A percentile compares a stretch with the other conserved stretches of the same genome.
Evolutionary conservation across 2,888 invertebrate species (phyloP).

Genomic region (Philhelius pedissequus): DNA sequence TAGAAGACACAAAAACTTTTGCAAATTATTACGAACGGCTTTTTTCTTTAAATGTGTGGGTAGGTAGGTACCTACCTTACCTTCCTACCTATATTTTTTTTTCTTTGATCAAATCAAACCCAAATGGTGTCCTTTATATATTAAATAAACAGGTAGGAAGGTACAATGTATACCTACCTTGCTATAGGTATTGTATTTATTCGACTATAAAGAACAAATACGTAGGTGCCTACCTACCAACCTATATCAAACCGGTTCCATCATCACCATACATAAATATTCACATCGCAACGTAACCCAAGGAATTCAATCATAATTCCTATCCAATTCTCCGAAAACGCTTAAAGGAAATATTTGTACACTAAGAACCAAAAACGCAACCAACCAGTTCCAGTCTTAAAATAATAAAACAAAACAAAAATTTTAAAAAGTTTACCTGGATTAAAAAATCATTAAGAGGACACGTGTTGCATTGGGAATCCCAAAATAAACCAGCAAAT

Average conservation of each 20-base stretch:
- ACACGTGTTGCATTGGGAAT: conserved; percentile 22
- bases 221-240: no score
- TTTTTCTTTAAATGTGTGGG: no score
- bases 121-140: conserved; percentile 14
- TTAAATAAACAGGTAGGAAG: background rate
- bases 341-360: conserved; percentile 5
- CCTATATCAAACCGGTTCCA: conserved; percentile 8
- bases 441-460: background rate
- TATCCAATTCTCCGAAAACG: conserved; percentile 32
- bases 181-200: background rate
- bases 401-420: background rate
- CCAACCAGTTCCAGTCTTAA: background rate
- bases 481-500: conserved; percentile 25
- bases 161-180: background rate
- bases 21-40: no score
- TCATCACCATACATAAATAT: background rate
- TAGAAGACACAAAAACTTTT: no score
- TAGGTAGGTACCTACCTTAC: no score
- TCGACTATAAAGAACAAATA: background rate
- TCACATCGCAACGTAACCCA: conserved; percentile 6
- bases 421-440: background rate
- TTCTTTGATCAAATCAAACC: conserved; percentile 11
- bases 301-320: conserved; percentile 53
- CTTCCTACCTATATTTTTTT: background rate
- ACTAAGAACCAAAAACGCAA: background rate